A percentile compares a stretch with the other conserved stretches of the same genome.
Evolutionary conservation across 1,140 invertebrate genomes (phyloP).

Genomic region (Hycleus cichorii): DNA sequence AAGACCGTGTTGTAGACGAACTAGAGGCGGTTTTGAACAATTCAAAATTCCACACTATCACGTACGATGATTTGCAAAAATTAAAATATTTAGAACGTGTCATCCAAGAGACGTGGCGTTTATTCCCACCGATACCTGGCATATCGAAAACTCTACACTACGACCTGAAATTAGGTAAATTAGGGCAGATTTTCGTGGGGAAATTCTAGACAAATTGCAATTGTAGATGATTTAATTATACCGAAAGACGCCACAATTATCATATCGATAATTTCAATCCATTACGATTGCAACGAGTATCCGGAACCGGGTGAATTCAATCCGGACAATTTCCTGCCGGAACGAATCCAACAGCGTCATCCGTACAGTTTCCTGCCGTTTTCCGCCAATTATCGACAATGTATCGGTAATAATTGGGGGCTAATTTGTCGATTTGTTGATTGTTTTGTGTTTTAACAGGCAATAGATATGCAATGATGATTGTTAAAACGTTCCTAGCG

Average conservation of each 20-base stretch:
- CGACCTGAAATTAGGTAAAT: not conserved
- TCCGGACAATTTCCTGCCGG: constrained; percentile 47
- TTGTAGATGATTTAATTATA: not conserved
- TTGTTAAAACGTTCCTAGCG: constrained; percentile 49
- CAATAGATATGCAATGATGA: constrained; percentile 58
- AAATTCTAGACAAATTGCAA: not conserved
- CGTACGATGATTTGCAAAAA: constrained; percentile 33
- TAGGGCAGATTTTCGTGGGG: not conserved
- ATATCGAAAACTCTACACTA: not conserved
- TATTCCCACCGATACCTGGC: constrained; percentile 37
- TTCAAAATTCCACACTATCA: constrained; percentile 40
- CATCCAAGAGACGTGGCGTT: constrained; percentile 40
- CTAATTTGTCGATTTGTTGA: too few species aligned
- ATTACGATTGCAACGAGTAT: constrained; percentile 52
- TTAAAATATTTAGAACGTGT: constrained; percentile 45
- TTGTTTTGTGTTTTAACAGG: constrained; percentile 32
- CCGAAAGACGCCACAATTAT: not conserved
- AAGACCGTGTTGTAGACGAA: constrained; percentile 47
- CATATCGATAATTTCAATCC: constrained; percentile 39
- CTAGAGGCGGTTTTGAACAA: constrained; percentile 43
- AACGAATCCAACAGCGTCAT: constrained; percentile 34
- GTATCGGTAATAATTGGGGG: not conserved
- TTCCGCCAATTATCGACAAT: not conserved
- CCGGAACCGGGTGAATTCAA: constrained; percentile 51
- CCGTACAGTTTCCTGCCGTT: constrained; percentile 20